A percentile compares a stretch with the other conserved stretches of the same genome.
Evolutionary conservation across 2,888 invertebrate genomes (phyloP).

Genomic region (Liposcelis brunnea): DNA sequence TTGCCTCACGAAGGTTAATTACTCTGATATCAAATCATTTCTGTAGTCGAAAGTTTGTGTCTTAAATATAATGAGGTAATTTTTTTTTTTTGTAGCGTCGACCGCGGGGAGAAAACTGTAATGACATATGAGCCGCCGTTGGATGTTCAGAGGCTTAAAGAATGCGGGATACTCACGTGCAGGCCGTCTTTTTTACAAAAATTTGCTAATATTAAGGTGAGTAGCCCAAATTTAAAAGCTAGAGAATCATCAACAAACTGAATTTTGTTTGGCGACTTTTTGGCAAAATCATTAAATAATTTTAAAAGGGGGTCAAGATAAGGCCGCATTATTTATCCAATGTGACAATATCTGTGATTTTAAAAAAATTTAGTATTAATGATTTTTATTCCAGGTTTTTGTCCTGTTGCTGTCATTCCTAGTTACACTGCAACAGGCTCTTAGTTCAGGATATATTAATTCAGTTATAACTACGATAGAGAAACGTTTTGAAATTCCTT

Average conservation of each 20-base stretch:
- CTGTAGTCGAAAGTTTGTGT: neutral
- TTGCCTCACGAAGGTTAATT: neutral
- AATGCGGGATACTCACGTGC: conserved; percentile 77
- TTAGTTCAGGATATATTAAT: conserved; percentile 83
- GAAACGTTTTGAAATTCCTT: conserved; percentile 86
- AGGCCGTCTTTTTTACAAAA: conserved; percentile 70
- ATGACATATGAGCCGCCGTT: conserved; percentile 39
- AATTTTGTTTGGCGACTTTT: conserved; percentile 2
- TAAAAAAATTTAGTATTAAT: too few species aligned
- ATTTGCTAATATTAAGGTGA: conserved; percentile 77
- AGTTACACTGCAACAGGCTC: conserved; percentile 76
- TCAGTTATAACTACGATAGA: conserved; percentile 95
- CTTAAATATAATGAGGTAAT: too few species aligned
- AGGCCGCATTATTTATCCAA: neutral
- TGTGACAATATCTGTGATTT: too few species aligned
- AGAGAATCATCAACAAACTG: neutral
- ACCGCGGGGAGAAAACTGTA: conserved; percentile 24
- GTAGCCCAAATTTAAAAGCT: conserved; percentile 15
- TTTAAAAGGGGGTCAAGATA: neutral
- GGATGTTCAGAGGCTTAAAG: conserved; percentile 44
- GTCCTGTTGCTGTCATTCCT: conserved; percentile 76
- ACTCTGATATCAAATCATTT: neutral
- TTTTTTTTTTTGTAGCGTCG: conserved; percentile 13
- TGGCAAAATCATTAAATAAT: neutral
- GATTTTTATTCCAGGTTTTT: conserved; percentile 58